Evolutionary conservation across 2,797 vertebrate genomes (phyloP).

Genomic region (Macropus fuliginosus): DNA sequence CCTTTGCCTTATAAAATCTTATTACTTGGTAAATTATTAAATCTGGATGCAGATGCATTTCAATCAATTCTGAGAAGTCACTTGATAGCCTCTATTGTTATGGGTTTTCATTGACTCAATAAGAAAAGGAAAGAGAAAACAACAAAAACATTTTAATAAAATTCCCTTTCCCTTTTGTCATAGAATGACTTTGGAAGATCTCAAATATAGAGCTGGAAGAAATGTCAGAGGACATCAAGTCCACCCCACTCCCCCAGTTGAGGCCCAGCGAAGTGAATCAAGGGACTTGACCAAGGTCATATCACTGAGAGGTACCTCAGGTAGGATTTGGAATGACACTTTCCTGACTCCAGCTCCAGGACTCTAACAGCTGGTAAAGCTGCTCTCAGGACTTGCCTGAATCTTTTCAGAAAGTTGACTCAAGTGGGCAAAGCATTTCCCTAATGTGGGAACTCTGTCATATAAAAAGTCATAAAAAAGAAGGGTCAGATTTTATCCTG

Average conservation of each 20-base stretch:
- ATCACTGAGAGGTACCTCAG: not conserved
- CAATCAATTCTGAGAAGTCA: not conserved
- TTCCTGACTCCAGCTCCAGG: not conserved
- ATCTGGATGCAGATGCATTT: not conserved
- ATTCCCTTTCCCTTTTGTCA: not conserved
- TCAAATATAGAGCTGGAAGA: not conserved
- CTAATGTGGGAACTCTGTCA: not conserved
- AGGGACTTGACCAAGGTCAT: not conserved
- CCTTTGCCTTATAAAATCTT: not conserved
- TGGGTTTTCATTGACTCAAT: not conserved
- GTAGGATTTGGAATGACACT: not conserved
- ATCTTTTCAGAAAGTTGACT: not conserved
- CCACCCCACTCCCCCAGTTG: too few relatives aligned
- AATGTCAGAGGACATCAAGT: not conserved
- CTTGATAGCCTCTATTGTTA: not conserved
- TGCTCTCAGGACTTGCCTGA: not conserved
- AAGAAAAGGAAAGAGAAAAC: not conserved
- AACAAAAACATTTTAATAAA: not conserved
- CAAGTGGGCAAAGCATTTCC: not conserved
- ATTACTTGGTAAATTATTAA: not conserved
- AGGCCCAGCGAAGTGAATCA: not conserved
- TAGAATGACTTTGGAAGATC: not conserved
- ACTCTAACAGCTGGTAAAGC: not conserved
- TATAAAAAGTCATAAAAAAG: not conserved
- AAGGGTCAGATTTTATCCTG: not conserved